Evolutionary conservation across 2,888 invertebrate genomes (phyloP).

Genomic region (Drosophila pseudotakahashii): DNA sequence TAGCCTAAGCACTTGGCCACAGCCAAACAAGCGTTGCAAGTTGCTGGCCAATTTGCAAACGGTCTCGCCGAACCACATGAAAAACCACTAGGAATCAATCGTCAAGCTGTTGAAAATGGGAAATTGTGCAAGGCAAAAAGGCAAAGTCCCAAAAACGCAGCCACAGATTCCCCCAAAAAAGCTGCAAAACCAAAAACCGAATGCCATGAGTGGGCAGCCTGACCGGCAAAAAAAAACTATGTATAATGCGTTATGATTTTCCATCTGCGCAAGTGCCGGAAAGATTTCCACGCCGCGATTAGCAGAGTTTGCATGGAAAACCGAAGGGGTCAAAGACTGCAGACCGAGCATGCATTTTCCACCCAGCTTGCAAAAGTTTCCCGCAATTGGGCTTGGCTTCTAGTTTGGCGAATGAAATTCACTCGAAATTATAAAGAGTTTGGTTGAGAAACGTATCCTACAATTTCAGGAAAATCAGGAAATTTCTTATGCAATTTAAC

Average conservation of each 20-base stretch:
- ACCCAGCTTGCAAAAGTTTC: slow-evolving; percentile 24
- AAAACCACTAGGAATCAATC: slow-evolving; percentile 69
- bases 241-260: slow-evolving; percentile 75
- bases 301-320: slow-evolving; percentile 22
- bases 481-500: neutral
- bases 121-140: slow-evolving; percentile 59
- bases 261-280: slow-evolving; percentile 65
- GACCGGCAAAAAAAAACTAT: slow-evolving; percentile 45
- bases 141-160: slow-evolving; percentile 52
- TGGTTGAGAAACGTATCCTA: neutral
- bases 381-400: slow-evolving; percentile 26
- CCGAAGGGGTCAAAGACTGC: slow-evolving; percentile 35
- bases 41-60: slow-evolving; percentile 65
- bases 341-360: slow-evolving; percentile 22
- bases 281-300: slow-evolving; percentile 68
- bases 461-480: neutral
- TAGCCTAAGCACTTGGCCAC: slow-evolving; percentile 72
- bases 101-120: slow-evolving; percentile 76
- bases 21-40: slow-evolving; percentile 56
- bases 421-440: neutral
- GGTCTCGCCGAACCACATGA: slow-evolving; percentile 46
- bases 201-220: slow-evolving; percentile 39
- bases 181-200: slow-evolving; percentile 20
- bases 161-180: slow-evolving; percentile 20
- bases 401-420: slow-evolving; percentile 10